Evolutionary conservation across 64 coral and sea anemone species (phyloP), one percentile per base, ranked within the genome.

Genomic region (Montipora foliosa): DNA sequence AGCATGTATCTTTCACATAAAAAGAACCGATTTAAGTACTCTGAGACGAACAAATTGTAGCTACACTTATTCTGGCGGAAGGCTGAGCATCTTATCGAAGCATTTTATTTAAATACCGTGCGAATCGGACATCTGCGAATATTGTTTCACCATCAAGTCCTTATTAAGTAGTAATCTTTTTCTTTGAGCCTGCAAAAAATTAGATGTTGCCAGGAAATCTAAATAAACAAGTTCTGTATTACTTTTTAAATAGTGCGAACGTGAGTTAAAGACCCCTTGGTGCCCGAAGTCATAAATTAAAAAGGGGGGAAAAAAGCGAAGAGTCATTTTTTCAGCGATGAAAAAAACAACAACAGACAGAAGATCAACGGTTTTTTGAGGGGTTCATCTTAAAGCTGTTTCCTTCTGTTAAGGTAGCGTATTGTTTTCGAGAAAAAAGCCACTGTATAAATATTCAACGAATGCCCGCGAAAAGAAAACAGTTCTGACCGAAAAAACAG

Each of bases 211-310:
- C 22, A 71, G 15, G 67, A 86, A 86, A 86, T 68, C 62, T 71
- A 86, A 86, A 86, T 86, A 86, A 86, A 86, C 82, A 86, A 86
- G 82, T 71, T 71, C 82, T 71, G 44, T 50, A 70, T 86, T 70
- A 8, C 44, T 71, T 86, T 8, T 71, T 50, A 86, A 71, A 86
- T 86, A 7, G 66, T 19, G 19, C 24, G 12, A 47, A 68, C 45
- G 12, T 47, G 47, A 67, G 66, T 86, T 86, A 86, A 84, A 86
- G 64, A 71, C 82, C 82, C 64, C 44, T 86, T 70, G 66, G 68
- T 71, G 82, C 5, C 82, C 49, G 4, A 50, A 71, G 45, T 71
- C 8, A 86, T 69, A 71, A 72, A 86, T 67, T 67, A 71, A 20
- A 71, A 67, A 50, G 46, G 71, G 8, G 8, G 46, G 9, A n/a